Conservation (phyloP, 2,113 vertebrate genomes). For the Apodemus sylvaticus region DNA sequence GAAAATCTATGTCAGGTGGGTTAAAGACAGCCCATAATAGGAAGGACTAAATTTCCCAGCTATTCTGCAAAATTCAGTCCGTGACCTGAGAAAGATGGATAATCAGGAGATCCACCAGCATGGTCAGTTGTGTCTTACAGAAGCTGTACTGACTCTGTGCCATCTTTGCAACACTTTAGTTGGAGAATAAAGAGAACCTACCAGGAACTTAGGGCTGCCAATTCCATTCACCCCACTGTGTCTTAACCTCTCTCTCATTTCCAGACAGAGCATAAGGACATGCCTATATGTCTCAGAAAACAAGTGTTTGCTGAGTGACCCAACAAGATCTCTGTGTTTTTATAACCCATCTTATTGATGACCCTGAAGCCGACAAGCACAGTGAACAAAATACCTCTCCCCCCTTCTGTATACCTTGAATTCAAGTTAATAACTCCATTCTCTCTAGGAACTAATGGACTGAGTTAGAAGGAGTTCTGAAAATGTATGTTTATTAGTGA, state of each 20-base stretch:
- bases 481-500: neutral
- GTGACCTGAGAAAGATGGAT: neutral
- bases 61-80: neutral
- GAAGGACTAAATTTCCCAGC: neutral
- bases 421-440: slow-evolving; percentile 23
- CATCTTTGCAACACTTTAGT: neutral
- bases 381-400: neutral
- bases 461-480: slow-evolving; percentile 1
- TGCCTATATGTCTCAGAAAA: neutral
- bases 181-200: neutral
- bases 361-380: neutral
- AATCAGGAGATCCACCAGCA: neutral
- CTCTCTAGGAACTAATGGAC: neutral
- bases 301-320: neutral
- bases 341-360: neutral
- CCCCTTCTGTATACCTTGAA: neutral
- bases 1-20: slow-evolving; percentile 2
- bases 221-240: neutral
- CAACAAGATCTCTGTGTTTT: neutral
- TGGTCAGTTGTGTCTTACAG: accelerated
- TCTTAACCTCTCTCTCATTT: neutral
- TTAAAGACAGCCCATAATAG: neutral
- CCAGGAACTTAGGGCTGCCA: neutral
- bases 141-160: neutral
- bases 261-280: neutral